phyloP scores from a whole-genome alignment of 92 coral and sea anemone genomes.

The Isaurus tuberculatus region DNA sequence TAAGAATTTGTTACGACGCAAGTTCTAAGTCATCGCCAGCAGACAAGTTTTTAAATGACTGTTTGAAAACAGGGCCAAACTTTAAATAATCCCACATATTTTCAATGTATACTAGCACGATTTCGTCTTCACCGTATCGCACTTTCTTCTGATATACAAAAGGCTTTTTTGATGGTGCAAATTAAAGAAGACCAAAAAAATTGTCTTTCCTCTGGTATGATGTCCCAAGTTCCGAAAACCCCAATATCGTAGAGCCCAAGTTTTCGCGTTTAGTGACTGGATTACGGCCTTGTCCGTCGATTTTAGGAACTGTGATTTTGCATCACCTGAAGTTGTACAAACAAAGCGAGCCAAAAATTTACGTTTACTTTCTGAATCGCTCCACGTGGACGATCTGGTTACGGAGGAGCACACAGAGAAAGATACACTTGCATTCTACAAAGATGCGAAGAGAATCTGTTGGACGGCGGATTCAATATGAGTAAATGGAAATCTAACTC shows the following conservation, averaged over 20 bases:
- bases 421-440: conserved; percentile 27
- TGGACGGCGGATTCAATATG: conserved; percentile 44
- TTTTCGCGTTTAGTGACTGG: conserved; percentile 46
- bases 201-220: conserved; percentile 47
- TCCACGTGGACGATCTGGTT: conserved; percentile 46
- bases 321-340: conserved; percentile 38
- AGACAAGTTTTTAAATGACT: conserved; percentile 43
- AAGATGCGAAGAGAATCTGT: conserved; percentile 32
- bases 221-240: conserved; percentile 5
- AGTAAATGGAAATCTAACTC: conserved; percentile 47
- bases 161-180: conserved; percentile 50
- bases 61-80: conserved; percentile 51
- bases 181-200: conserved; percentile 33
- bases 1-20: conserved; percentile 38
- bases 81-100: conserved; percentile 31
- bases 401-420: conserved; percentile 20
- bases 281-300: conserved; percentile 42
- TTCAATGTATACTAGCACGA: conserved; percentile 35
- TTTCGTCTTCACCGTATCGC: conserved; percentile 38
- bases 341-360: conserved; percentile 27
- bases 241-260: conserved; percentile 33
- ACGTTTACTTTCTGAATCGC: background rate
- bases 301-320: conserved; percentile 46
- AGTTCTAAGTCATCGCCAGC: conserved; percentile 27
- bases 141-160: conserved; percentile 27